A percentile compares a stretch with the other conserved stretches of the same genome.
Evolutionary conservation across 2,113 vertebrate genomes (phyloP).

Genomic region (Crypturellus undulatus): DNA sequence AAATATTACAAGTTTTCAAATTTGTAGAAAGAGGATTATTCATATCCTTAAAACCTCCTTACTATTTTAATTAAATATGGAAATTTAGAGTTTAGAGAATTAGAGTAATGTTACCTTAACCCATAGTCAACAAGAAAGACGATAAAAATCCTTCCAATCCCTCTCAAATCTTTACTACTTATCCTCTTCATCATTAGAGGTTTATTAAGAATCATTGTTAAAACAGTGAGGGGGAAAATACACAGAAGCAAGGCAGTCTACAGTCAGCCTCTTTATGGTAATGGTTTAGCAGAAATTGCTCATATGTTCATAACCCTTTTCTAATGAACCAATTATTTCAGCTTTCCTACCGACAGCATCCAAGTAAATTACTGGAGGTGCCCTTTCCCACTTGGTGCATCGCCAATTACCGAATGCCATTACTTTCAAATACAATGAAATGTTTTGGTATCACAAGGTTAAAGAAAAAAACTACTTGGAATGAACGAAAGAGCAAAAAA

Average conservation of each 20-base stretch:
- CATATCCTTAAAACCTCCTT: not conserved
- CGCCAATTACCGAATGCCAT: slow-evolving; percentile 24
- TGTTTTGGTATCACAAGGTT: slow-evolving; percentile 35
- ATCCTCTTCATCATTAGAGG: not conserved
- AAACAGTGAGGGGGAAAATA: not conserved
- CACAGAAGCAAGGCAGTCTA: not conserved
- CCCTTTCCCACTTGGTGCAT: slow-evolving; percentile 24
- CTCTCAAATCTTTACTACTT: not conserved
- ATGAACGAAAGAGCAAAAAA: slow-evolving; percentile 51
- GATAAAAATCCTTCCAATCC: not conserved
- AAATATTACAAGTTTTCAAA: not conserved
- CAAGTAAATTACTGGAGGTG: slow-evolving; percentile 9
- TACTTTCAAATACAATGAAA: slow-evolving; percentile 28
- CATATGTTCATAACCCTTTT: not conserved
- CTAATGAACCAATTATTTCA: slow-evolving; percentile 29
- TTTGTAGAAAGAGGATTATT: not conserved
- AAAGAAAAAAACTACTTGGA: slow-evolving; percentile 41
- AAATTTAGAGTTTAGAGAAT: not conserved
- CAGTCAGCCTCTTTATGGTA: not conserved
- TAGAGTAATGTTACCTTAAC: not conserved
- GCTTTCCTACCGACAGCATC: not conserved
- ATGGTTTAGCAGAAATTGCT: not conserved
- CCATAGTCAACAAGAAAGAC: not conserved
- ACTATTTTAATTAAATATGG: not conserved
- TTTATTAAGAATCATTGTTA: not conserved